phyloP scores from a whole-genome alignment of 2,797 vertebrate genomes.

The Fratercula arctica region DNA sequence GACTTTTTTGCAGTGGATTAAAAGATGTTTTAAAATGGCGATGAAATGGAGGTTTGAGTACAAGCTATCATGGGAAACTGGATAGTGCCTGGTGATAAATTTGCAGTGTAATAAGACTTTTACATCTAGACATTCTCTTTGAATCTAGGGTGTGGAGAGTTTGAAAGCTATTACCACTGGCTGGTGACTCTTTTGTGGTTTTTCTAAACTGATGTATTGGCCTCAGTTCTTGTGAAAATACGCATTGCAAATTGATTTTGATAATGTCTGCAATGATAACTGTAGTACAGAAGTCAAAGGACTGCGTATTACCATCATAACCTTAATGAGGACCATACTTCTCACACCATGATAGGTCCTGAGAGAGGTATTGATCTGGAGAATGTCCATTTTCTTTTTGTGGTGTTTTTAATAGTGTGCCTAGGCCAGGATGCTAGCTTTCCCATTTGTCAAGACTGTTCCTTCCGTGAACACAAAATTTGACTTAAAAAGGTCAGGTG shows the following conservation, averaged over 20 bases:
- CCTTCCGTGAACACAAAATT: background rate
- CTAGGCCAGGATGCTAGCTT: background rate
- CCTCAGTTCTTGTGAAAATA: background rate
- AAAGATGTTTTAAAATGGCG: background rate
- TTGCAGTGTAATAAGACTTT: background rate
- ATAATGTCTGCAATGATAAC: background rate
- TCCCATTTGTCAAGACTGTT: background rate
- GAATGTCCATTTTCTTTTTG: background rate
- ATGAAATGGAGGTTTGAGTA: background rate
- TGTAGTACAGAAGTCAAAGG: background rate
- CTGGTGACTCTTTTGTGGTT: conserved; percentile 16
- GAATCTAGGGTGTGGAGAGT: background rate
- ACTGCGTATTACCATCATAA: background rate
- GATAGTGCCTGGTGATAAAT: background rate
- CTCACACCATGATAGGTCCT: background rate
- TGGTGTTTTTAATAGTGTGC: background rate
- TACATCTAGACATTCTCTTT: background rate
- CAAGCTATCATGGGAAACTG: background rate
- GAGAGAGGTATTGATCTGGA: background rate
- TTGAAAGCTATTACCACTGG: background rate
- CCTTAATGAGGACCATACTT: background rate
- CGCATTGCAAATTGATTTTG: background rate
- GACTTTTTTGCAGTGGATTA: background rate
- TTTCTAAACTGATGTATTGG: background rate
- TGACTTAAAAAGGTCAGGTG: background rate